phyloP scores from a whole-genome alignment of 2,113 vertebrate species.

The Elgaria multicarinata region DNA sequence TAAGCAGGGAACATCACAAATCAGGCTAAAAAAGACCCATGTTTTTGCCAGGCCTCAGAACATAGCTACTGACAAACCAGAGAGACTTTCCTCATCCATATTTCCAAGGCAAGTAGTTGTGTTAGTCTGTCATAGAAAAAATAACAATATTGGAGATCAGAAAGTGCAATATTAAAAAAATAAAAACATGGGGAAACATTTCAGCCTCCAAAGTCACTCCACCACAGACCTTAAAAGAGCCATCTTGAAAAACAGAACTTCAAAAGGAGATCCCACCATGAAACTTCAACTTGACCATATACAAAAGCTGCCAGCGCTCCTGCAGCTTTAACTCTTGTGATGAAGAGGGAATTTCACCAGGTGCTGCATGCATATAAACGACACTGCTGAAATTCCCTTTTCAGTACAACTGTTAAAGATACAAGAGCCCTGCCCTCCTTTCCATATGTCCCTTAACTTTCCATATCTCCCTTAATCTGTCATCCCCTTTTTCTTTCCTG shows the following conservation, averaged over 20 bases:
- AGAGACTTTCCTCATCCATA: neutral
- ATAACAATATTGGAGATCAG: neutral
- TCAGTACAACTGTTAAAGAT: too few relatives aligned
- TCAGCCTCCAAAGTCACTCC: neutral
- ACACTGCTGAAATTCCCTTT: too few relatives aligned
- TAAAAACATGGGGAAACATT: too few relatives aligned
- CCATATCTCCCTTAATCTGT: neutral
- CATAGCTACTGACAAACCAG: neutral
- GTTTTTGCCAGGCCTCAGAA: neutral
- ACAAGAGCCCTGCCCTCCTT: too few relatives aligned
- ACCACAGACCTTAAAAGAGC: neutral
- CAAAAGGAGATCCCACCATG: neutral
- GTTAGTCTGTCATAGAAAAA: neutral
- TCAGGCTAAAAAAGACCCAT: neutral
- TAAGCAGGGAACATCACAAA: neutral
- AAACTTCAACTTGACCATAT: neutral
- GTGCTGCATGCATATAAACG: too few relatives aligned
- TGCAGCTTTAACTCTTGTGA: too few relatives aligned
- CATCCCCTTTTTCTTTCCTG: neutral
- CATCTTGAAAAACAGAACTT: neutral
- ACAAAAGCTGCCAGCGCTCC: too few relatives aligned
- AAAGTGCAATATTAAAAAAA: neutral
- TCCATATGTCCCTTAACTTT: too few relatives aligned
- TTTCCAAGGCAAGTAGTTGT: neutral
- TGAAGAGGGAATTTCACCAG: too few relatives aligned